A percentile compares a stretch with the other conserved stretches of the same genome.
These are phyloP conservation scores for Lepidurus apus DNA, from an alignment of 1,140 invertebrate species.

Conservation along the genomic window DNA sequence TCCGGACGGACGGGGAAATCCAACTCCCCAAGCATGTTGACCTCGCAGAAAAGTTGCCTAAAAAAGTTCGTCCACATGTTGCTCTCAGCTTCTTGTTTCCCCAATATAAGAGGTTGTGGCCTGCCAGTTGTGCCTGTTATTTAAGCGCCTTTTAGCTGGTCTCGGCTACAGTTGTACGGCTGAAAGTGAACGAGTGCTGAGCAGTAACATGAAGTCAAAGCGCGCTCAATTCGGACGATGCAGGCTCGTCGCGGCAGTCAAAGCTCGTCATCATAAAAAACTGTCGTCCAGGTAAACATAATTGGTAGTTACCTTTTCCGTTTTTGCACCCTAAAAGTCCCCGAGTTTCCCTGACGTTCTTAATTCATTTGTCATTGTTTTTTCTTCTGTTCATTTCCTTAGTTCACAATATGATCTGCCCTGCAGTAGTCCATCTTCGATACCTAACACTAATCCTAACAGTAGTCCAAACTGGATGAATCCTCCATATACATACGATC, in stretches of 20 bases:
- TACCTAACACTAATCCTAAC: not conserved
- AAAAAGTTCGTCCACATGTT: not conserved
- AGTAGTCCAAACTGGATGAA: not conserved
- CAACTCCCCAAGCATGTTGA: no score
- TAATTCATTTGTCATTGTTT: no score
- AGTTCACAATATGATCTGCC: not conserved
- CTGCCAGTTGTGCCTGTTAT: not conserved
- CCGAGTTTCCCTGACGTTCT: no score
- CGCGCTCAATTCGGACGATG: not conserved
- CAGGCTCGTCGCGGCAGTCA: not conserved
- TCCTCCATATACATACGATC: not conserved
- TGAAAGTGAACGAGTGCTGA: not conserved
- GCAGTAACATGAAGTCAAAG: not conserved
- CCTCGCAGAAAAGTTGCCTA: no score
- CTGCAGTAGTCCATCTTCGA: not conserved
- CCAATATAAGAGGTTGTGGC: not conserved
- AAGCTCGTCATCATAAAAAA: not conserved
- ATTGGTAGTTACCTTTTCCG: not conserved
- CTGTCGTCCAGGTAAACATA: not conserved
- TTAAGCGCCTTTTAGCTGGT: not conserved
- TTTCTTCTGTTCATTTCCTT: not conserved
- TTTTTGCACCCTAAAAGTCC: not conserved
- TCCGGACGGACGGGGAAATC: no score
- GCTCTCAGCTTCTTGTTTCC: not conserved
- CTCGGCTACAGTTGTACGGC: not conserved